Evolutionary conservation across 1,140 invertebrate species (phyloP).

Genomic region (Heliconius nattereri): DNA sequence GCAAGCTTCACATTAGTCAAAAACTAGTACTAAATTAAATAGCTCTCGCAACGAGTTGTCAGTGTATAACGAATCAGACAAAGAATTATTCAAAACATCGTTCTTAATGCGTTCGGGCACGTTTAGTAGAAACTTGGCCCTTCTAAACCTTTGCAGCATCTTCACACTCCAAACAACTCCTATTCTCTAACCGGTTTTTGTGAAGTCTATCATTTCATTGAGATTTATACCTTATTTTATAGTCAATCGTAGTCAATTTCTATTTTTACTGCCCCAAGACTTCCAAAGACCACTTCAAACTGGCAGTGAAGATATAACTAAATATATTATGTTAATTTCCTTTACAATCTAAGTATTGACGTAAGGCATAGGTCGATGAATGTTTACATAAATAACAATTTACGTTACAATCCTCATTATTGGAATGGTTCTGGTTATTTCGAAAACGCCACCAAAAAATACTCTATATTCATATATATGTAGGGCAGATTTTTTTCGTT

Average conservation of each 20-base stretch:
- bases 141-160: conserved; percentile 49
- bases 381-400: conserved; percentile 41
- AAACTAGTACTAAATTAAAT: conserved; percentile 64
- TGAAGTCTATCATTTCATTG: conserved; percentile 21
- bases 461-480: conserved; percentile 21
- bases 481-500: conserved; percentile 23
- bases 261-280: background rate
- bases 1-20: background rate
- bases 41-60: conserved; percentile 54
- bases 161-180: conserved; percentile 61
- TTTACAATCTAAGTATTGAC: conserved; percentile 25
- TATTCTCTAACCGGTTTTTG: conserved; percentile 62
- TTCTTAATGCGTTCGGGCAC: conserved; percentile 68
- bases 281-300: conserved; percentile 13
- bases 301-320: conserved; percentile 32
- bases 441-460: conserved; percentile 31
- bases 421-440: conserved; percentile 24
- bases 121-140: conserved; percentile 52
- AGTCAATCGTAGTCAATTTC: conserved; percentile 1
- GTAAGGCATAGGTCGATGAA: conserved; percentile 37
- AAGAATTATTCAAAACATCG: conserved; percentile 65
- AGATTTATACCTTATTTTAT: conserved; percentile 28
- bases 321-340: conserved; percentile 41
- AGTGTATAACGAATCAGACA: conserved; percentile 45
- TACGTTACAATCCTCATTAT: conserved; percentile 33